These are phyloP conservation scores for Leptopilina clavipes DNA, from an alignment of 1,140 invertebrate species.

Conservation along the genomic window DNA sequence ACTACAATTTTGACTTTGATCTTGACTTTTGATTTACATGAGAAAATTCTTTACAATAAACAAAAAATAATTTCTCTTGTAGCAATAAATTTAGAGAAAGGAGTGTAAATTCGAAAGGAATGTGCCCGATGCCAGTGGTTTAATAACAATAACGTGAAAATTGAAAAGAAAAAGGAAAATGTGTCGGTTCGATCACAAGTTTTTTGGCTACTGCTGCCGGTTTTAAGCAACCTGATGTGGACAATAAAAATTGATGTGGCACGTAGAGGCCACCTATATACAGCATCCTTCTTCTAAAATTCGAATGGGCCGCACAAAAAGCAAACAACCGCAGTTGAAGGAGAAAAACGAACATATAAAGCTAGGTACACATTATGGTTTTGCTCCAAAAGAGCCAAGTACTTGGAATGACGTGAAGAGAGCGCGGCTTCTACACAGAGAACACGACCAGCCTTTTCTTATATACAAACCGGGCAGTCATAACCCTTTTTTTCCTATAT, in stretches of 20 bases:
- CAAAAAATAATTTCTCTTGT: background rate
- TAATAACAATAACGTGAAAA: conserved; percentile 10
- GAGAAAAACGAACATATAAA: conserved; percentile 27
- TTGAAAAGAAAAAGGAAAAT: conserved; percentile 9
- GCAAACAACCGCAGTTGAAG: conserved; percentile 28
- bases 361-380: conserved; percentile 5
- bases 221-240: background rate
- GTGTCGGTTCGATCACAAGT: conserved; percentile 25
- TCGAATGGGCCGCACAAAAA: conserved; percentile 16
- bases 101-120: background rate
- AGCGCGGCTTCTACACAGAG: conserved; percentile 7
- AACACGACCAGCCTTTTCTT: background rate
- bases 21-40: no score
- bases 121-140: background rate
- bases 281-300: background rate
- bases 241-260: conserved; percentile 1
- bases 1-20: no score
- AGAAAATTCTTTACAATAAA: no score
- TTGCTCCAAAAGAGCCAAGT: background rate
- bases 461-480: background rate
- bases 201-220: background rate
- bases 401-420: conserved; percentile 5
- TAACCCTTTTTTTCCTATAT: background rate
- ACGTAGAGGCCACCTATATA: background rate
- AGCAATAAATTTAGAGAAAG: background rate